Base-by-base conservation (phyloP, 2,113 vertebrate species). In the Elachura formosa region DNA sequence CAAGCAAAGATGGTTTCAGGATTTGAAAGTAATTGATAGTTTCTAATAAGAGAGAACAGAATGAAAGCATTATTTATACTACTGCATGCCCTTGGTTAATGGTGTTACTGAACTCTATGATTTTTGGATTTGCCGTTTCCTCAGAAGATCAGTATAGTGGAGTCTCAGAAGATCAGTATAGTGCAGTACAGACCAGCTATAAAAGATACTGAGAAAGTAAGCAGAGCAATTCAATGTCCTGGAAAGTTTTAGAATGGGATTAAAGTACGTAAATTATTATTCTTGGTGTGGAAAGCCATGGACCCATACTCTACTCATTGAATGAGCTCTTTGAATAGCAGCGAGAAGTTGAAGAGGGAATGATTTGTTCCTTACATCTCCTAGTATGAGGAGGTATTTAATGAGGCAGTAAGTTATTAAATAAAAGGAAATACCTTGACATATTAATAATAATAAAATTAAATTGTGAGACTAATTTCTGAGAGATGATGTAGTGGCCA, bases 281-380 rank as follows among this genome's bases (percentile, higher is more conserved):
- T 93, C n/a, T 68, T 38, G 20, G 1, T 61, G 21, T 23, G 54
- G 74, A 48, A 82, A 89, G 17, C 16, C 7, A 23, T 2, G 2
- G 75, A n/a, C n/a, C 33, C 13, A n/a, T 86, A n/a, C 6, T 72
- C 13, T 56, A 78, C 25, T 79, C 22, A 26, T 5, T 87, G n/a
- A 79, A 79, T 64, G 43, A 91, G 68, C 10, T 63, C 63, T 43
- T 84, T 83, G 56, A 87, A 58, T 16, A 87, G 21, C n/a, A 76
- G 62, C 11, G 36, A 85, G 52, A 89, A 74, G 68, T 75, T 56
- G 51, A 86, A 54, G 59, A 86, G 29, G 21, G 46, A 89, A 77
- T 63, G 23, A 93, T 94, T 96, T 94, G 71, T 85, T 95, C 49
- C 15, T 87, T 79, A 28, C 68, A 25, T 73, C n/a, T 93, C n/a